Base-by-base conservation (phyloP, 2,888 invertebrate genomes). In the Cotesia congregata region DNA sequence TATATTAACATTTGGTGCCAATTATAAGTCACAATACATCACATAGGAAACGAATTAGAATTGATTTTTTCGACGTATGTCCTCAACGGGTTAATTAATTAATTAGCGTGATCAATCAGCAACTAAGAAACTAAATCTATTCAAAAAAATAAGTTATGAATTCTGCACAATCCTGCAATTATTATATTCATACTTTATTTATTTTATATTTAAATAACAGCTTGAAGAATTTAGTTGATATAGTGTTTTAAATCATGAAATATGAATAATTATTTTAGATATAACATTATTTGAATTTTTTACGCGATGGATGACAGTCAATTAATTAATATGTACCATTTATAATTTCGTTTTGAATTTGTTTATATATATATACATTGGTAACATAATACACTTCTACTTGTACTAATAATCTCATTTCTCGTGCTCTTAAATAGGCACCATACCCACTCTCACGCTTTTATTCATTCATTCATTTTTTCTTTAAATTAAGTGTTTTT, bases 161-260 rank as follows among this genome's bases (percentile, higher is more conserved):
- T 62, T 62, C 62, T 62, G 62, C 62, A 62, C 62, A 62, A 20
- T 62, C 60, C 50, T 69, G 50, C 17, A 9, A 69, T 60, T 59
- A 70, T 70, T 60, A 60, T 60, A 9, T 60, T 6, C 7, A 38
- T 70, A 38, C 9, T 59, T 70, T 59, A 59, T 70, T 62, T 59
- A 59, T 70, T 30, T 69, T 59, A 20, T 70, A 40, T 68, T 68
- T 68, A 17, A 40, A 6, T 50, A 41, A 68, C 17, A 68, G 15
- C 9, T 68, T 6, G 41, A 17, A 41, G 9, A n/a, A 68, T 68
- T 41, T 68, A 41, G 7, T 6, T 60, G 60, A 59, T 59, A 50
- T 17, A 69, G 50, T 9, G 17, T 12, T 41, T 15, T 41, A 39
- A 41, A 15, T 17, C n/a, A 62, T 62, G 62, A 62, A 62, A 62